Conservation (phyloP, 2,888 invertebrate species). For the Tachina lurida region DNA sequence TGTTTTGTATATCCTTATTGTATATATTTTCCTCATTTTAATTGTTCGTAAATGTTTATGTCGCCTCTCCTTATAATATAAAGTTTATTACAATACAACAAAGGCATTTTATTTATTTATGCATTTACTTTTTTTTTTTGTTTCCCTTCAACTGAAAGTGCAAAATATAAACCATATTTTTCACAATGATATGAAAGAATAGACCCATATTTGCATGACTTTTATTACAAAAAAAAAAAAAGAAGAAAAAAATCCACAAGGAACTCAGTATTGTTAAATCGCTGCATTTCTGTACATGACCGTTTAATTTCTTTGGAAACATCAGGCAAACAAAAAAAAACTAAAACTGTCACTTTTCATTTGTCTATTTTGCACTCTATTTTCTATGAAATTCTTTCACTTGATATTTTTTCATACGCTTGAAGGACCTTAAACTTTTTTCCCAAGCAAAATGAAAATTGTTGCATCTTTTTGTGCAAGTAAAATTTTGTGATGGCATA, state of each 20-base stretch:
- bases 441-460: conserved; percentile 16
- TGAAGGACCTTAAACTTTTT: conserved; percentile 56
- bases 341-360: conserved; percentile 59
- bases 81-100: conserved; percentile 53
- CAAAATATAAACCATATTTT: conserved; percentile 24
- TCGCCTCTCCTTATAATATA: conserved; percentile 53
- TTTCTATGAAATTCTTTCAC: conserved; percentile 35
- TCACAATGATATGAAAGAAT: background rate
- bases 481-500: conserved; percentile 9
- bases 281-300: conserved; percentile 47
- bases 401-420: conserved; percentile 44
- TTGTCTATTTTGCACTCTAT: conserved; percentile 43
- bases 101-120: conserved; percentile 28
- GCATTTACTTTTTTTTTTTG: conserved; percentile 3
- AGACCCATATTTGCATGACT: conserved; percentile 30
- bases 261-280: conserved; percentile 19
- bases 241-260: too few species aligned
- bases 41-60: conserved; percentile 60
- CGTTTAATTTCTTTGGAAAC: conserved; percentile 23
- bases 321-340: background rate
- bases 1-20: conserved; percentile 51
- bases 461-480: conserved; percentile 18
- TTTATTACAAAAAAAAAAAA: conserved; percentile 27
- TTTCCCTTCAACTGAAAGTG: conserved; percentile 23
- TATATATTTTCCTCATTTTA: conserved; percentile 48